Evolutionary conservation across 2,797 vertebrate genomes (phyloP).

Genomic region (Melanotaenia pygmaea): DNA sequence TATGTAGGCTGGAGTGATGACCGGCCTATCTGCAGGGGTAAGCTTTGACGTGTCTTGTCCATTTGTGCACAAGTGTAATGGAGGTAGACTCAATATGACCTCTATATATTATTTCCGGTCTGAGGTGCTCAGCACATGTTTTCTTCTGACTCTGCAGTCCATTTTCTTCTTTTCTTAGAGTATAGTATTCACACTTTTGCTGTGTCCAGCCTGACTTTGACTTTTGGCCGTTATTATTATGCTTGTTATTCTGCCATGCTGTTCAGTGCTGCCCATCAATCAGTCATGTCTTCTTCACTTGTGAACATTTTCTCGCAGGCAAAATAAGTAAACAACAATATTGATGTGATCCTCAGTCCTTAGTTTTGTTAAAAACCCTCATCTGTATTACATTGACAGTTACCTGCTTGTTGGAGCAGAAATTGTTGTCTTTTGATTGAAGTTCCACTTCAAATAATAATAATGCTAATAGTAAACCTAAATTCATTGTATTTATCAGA

Average conservation of each 20-base stretch:
- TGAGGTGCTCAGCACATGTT: constrained; percentile 1
- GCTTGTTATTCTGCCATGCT: constrained; percentile 42
- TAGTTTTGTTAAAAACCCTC: too few relatives aligned
- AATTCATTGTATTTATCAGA: too few relatives aligned
- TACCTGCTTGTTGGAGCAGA: too few relatives aligned
- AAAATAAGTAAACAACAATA: not conserved
- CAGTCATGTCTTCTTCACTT: constrained; percentile 36
- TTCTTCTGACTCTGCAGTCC: constrained; percentile 11
- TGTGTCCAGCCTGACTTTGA: constrained; percentile 55
- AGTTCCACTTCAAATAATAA: too few relatives aligned
- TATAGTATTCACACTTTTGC: constrained; percentile 29
- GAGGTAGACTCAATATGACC: constrained; percentile 23
- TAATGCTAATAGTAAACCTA: too few relatives aligned
- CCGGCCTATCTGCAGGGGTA: constrained; percentile 97
- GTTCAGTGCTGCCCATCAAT: constrained; percentile 42
- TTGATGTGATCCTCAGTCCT: too few relatives aligned
- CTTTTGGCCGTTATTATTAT: constrained; percentile 34
- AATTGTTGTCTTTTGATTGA: too few relatives aligned
- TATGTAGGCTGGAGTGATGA: constrained; percentile 99
- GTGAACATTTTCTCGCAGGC: constrained; percentile 41
- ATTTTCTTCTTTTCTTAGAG: not conserved
- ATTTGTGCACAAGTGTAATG: constrained; percentile 3
- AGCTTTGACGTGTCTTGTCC: constrained; percentile 20
- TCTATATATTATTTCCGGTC: constrained; percentile 24
- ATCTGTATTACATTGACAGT: too few relatives aligned